phyloP scores from a whole-genome alignment of 2,797 vertebrate species.

The Dendrocincla tyrannina region DNA sequence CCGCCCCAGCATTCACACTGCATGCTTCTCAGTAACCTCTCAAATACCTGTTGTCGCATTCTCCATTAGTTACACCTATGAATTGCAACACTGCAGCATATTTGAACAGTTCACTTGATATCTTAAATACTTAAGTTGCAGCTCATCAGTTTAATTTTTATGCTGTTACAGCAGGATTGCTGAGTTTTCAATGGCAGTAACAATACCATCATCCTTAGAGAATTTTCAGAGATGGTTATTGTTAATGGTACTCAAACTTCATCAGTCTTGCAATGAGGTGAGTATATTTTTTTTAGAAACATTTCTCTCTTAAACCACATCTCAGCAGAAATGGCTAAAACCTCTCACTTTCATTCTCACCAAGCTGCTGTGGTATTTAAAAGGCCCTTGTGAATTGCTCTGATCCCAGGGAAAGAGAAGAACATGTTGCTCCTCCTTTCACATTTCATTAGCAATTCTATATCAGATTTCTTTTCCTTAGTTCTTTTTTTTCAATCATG shows the following conservation, averaged over 20 bases:
- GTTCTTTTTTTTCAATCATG: not conserved
- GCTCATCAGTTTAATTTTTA: conserved; percentile 52
- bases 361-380: not conserved
- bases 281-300: not conserved
- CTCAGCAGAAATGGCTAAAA: not conserved
- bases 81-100: not conserved
- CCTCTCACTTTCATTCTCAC: not conserved
- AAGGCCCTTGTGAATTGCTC: not conserved
- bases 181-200: not conserved
- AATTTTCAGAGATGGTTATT: not conserved
- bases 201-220: not conserved
- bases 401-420: not conserved
- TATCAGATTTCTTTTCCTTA: not conserved
- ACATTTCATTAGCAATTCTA: not conserved
- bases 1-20: not conserved
- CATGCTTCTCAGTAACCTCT: not conserved
- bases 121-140: not conserved
- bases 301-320: not conserved
- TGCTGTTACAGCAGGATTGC: not conserved
- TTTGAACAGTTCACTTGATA: not conserved
- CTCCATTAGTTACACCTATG: not conserved
- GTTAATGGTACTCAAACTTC: conserved; percentile 9
- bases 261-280: not conserved
- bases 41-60: not conserved
- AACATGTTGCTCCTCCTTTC: not conserved